Evolutionary conservation across 1,140 invertebrate genomes (phyloP).

Genomic region (Gonatopus flavifemur): DNA sequence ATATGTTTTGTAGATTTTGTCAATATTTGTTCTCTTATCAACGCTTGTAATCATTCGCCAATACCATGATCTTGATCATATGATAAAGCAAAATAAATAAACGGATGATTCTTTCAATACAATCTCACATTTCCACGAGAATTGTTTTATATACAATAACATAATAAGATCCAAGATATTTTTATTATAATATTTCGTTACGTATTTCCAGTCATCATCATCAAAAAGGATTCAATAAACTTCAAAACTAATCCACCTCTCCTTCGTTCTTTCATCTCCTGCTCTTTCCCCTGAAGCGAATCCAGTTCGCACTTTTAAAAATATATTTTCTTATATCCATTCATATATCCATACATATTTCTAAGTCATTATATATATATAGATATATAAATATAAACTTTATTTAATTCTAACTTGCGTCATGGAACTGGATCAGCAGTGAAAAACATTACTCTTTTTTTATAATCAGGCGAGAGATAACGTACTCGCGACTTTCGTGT

Average conservation of each 20-base stretch:
- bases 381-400: slow-evolving; percentile 26
- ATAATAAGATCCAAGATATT: too few species aligned
- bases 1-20: slow-evolving; percentile 1
- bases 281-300: slow-evolving; percentile 24
- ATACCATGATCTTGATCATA: slow-evolving; percentile 12
- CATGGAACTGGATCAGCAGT: slow-evolving; percentile 41
- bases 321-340: slow-evolving; percentile 35
- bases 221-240: slow-evolving; percentile 22
- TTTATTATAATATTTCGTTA: slow-evolving; percentile 19
- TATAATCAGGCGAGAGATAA: slow-evolving; percentile 15
- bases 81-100: slow-evolving; percentile 34
- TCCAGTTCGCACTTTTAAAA: slow-evolving; percentile 38
- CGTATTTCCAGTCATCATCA: slow-evolving; percentile 27
- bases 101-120: slow-evolving; percentile 30
- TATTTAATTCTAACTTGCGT: slow-evolving; percentile 35
- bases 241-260: too few species aligned
- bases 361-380: slow-evolving; percentile 21
- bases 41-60: slow-evolving; percentile 8
- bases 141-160: too few species aligned
- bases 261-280: too few species aligned
- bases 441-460: slow-evolving; percentile 31
- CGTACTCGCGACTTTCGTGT: slow-evolving; percentile 1
- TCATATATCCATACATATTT: slow-evolving; percentile 34
- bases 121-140: slow-evolving; percentile 18
- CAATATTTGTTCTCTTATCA: slow-evolving; percentile 8